Base-by-base conservation (phyloP, 2,888 invertebrate genomes). In the Scaptomyza reducta region DNA sequence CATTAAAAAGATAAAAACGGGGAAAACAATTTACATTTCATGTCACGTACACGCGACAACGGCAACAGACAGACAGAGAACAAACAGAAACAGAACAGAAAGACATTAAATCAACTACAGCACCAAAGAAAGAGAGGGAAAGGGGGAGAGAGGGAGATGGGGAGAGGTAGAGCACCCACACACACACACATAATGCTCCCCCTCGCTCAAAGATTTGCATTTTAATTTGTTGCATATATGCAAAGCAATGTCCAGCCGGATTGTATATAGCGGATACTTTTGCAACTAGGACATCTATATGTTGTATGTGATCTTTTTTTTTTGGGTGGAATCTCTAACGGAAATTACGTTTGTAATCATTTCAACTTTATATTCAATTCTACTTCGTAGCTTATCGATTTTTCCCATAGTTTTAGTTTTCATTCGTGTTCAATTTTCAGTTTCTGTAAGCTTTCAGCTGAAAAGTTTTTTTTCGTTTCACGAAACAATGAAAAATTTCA, bases 21-120 rank as follows among this genome's bases (percentile, higher is more conserved):
- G 63, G 40, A 63, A 56, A 69, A 57, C 46, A 54, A 74, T 77
- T 80, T 62, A 25, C 56, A 84, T 84, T 84, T 70, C 78, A 64
- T 68, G 81, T 77, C 79, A 79, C 84, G 79, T 79, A 77, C 77
- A 44, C 47, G 67, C 58, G 58, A 64, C 74, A 65, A 64, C 56
- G 54, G 50, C 56, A 56, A 46, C 27, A 27, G 44, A 40, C 14
- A 40, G 16, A 40, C 31, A 49, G 47, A 47, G 16, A 47, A 47
- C 16, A 71, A 45, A 71, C 50, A 74, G 74, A 18, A 58, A 18
- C 49, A 56, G 50, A 50, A 60, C 10, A 46, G 42, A 55, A 31
- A 44, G 42, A 60, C 40, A 76, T 71, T 58, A 58, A 58, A 46
- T 41, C 40, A 22, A 53, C 27, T 56, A 46, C 51, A 44, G 35